Conservation (phyloP, 2,797 vertebrate species). For the Molossus alvarezi region DNA sequence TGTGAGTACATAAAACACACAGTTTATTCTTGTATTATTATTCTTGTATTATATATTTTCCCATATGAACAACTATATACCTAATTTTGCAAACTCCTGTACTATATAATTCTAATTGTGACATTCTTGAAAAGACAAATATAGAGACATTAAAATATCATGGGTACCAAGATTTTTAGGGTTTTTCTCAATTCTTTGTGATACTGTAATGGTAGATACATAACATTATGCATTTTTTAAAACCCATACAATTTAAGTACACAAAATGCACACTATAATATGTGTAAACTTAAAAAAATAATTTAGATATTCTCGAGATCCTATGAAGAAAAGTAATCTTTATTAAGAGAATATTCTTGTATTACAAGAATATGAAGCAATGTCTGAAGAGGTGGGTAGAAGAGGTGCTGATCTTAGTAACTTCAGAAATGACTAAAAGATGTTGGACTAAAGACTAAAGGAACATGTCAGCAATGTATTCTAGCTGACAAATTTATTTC, state of each 20-base stretch:
- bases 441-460: not conserved
- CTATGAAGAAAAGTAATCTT: not conserved
- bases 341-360: not conserved
- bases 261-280: not conserved
- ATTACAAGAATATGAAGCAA: not conserved
- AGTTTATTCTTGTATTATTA: not conserved
- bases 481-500: not conserved
- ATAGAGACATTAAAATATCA: not conserved
- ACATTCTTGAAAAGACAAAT: not conserved
- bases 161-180: not conserved
- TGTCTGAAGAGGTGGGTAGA: not conserved
- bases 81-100: not conserved
- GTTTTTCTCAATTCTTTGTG: not conserved
- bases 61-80: too few species aligned
- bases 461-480: not conserved
- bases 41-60: not conserved
- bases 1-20: not conserved
- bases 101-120: not conserved
- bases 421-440: not conserved
- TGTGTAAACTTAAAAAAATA: not conserved
- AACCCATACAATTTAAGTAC: not conserved
- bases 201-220: not conserved
- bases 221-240: not conserved
- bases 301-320: not conserved
- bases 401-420: not conserved